A percentile compares a stretch with the other conserved stretches of the same genome.
Evolutionary conservation across 2,113 vertebrate species (phyloP).

Genomic region (Xenopus laevis): DNA sequence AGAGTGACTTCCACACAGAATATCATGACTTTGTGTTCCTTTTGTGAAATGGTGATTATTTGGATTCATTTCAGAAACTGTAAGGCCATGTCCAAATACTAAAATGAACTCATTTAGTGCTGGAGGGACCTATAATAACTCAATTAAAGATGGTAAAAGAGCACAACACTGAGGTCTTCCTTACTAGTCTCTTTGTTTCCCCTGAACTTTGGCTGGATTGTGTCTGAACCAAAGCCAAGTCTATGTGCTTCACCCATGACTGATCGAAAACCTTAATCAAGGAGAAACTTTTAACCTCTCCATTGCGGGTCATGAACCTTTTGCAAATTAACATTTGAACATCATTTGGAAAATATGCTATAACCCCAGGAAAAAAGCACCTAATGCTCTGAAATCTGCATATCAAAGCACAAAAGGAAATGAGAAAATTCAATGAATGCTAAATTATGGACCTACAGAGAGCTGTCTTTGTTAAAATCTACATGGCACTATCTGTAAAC

Average conservation of each 20-base stretch:
- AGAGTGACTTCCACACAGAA: not conserved
- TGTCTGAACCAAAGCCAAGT: conserved; percentile 49
- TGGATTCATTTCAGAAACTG: not conserved
- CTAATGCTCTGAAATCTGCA: conserved; percentile 60
- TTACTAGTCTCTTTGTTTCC: conserved; percentile 1
- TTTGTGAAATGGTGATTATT: not conserved
- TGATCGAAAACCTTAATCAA: conserved; percentile 65
- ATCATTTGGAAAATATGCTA: conserved; percentile 61
- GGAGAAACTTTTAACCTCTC: conserved; percentile 56
- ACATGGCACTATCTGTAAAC: conserved; percentile 54
- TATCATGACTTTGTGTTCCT: not conserved
- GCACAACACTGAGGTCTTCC: not conserved
- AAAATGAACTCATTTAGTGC: conserved; percentile 3
- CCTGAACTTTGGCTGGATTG: conserved; percentile 30
- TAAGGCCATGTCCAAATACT: not conserved
- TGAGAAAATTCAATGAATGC: conserved; percentile 59
- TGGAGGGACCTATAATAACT: not conserved
- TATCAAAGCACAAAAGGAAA: conserved; percentile 62
- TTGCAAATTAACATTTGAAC: conserved; percentile 67
- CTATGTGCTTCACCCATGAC: conserved; percentile 56
- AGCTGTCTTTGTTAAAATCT: conserved; percentile 56
- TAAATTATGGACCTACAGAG: conserved; percentile 63
- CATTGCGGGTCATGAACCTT: conserved; percentile 57
- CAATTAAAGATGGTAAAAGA: conserved; percentile 15
- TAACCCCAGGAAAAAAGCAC: conserved; percentile 56